Base-by-base conservation (phyloP, 2,113 vertebrate species). In the Zootoca vivipara region DNA sequence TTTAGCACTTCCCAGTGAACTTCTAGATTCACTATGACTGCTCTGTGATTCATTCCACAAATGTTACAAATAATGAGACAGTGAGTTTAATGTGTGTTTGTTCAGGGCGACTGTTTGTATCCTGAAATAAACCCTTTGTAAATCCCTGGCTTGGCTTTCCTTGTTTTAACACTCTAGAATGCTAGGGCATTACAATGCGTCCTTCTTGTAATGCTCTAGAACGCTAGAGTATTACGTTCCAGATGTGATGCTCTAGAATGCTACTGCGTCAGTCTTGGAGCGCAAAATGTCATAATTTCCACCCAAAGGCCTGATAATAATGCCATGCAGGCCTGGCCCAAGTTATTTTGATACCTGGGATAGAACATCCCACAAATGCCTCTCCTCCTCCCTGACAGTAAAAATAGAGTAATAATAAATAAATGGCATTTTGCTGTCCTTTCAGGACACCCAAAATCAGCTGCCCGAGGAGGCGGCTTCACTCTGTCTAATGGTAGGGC, bases 21-120 rank as follows among this genome's bases (percentile, higher is more conserved):
- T 85, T 93, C 35, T 93, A 20, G 85, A 64, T 35, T 58, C 16
- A 69, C 13, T 58, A 75, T 78, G 91, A 74, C 70, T 40, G 20
- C 4, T 73, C 18, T 12, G 30, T 28, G 38, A 78, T 74, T 56
- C 26, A 64, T 74, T 86, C 78, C 74, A 67, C 78, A 12, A 35
- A 82, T n/a, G 52, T 73, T 64, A 64, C 40, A 81, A 80, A 64
- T 30, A 72, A 72, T 72, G n/a, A 35, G 16, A 56, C 30, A 18
- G 77, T 70, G n/a, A 74, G 0, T 12, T 30, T 86, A 1, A 3
- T 40, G 24, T 85, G 85, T 86, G 18, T 78, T 30, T 78, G 42
- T 78, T 86, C 85, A 67, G 38, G 38, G 22, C 70, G 67, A 33
- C 40, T 87, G 70, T 40, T 35, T 90, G 77, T 73, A 2, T 26